Evolutionary conservation across 2,888 invertebrate genomes (phyloP).

Genomic region (Papilio elwesi): DNA sequence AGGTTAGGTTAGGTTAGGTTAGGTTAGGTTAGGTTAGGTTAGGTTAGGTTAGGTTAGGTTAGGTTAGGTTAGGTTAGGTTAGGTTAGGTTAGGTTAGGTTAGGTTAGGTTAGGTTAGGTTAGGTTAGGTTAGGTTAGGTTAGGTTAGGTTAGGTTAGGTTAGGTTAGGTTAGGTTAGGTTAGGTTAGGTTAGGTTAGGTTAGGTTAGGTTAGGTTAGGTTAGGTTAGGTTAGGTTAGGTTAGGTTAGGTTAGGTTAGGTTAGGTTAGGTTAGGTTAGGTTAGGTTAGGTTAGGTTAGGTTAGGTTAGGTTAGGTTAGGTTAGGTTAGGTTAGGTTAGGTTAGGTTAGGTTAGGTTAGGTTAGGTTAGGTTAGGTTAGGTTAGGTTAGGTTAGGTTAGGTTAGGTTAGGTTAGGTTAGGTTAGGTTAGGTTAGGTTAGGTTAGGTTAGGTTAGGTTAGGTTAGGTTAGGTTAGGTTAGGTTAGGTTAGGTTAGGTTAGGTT

Average conservation of each 20-base stretch:
- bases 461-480: too few species aligned
- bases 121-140: conserved; percentile 20
- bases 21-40: conserved; percentile 19
- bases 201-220: conserved; percentile 19
- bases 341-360: conserved; percentile 20
- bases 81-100: conserved; percentile 20
- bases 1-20: conserved; percentile 19
- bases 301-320: conserved; percentile 20
- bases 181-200: conserved; percentile 20
- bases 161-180: conserved; percentile 20
- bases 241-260: conserved; percentile 18
- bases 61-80: conserved; percentile 18
- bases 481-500: too few species aligned
- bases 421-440: too few species aligned
- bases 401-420: too few species aligned
- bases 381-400: too few species aligned
- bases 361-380: too few species aligned
- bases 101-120: conserved; percentile 19
- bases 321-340: conserved; percentile 20
- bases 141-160: conserved; percentile 20
- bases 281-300: conserved; percentile 18
- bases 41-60: conserved; percentile 20
- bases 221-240: conserved; percentile 20
- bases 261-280: conserved; percentile 19
- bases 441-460: too few species aligned